Conservation (phyloP, 2,113 vertebrate species). For the Lethenteron reissneri region DNA sequence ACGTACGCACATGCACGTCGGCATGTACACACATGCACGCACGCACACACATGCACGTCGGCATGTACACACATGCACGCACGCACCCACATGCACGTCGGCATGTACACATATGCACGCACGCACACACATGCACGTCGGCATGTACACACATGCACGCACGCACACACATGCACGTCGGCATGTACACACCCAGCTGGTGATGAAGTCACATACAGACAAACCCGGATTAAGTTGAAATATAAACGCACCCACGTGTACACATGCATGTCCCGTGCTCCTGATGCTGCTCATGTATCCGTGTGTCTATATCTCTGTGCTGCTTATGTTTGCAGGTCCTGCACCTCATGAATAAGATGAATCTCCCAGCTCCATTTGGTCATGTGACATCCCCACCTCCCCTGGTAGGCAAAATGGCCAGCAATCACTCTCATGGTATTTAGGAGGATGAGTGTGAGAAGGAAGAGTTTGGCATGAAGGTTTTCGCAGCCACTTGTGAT, state of each 20-base stretch:
- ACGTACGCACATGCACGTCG: conserved; percentile 14
- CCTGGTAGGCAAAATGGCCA: conserved; percentile 31
- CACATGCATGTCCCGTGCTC: neutral
- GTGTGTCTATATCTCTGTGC: neutral
- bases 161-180: neutral
- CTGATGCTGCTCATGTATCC: neutral
- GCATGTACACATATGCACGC: conserved; percentile 59
- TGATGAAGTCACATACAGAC: conserved; percentile 14
- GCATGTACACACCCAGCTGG: conserved; percentile 14
- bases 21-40: neutral
- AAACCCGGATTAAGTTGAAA: conserved; percentile 1
- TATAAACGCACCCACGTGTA: neutral
- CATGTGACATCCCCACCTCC: conserved; percentile 55
- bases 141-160: neutral
- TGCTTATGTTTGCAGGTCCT: conserved; percentile 41
- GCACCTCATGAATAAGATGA: conserved; percentile 99
- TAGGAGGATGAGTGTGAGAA: neutral
- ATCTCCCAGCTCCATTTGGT: conserved; percentile 77
- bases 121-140: neutral
- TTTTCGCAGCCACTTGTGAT: too few relatives aligned
- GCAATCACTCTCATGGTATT: neutral
- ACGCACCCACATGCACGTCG: neutral
- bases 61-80: neutral
- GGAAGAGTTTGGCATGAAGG: neutral
- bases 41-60: neutral